Evolutionary conservation across 2,113 vertebrate species (phyloP).

Genomic region (Hydrochoerus hydrochaeris): DNA sequence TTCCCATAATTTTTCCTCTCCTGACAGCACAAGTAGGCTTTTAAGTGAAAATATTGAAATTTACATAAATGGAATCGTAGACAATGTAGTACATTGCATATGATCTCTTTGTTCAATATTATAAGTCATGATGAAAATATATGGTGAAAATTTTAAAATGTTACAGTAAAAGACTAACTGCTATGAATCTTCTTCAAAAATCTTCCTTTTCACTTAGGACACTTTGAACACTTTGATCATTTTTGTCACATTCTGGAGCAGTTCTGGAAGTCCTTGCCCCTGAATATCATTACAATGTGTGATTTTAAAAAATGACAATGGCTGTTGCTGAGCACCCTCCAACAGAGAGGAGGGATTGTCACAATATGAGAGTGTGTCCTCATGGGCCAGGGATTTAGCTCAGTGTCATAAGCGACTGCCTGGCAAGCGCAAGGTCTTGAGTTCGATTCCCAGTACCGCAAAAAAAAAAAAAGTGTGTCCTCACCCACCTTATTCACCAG

Average conservation of each 20-base stretch:
- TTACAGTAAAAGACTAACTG: not conserved
- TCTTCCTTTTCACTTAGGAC: not conserved
- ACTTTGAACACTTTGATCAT: not conserved
- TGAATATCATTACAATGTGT: not conserved
- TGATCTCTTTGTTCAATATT: not conserved
- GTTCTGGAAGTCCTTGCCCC: not conserved
- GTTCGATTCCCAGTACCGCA: too few relatives aligned
- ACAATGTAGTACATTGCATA: not conserved
- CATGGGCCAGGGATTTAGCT: too few relatives aligned
- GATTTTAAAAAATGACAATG: not conserved
- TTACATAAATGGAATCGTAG: not conserved
- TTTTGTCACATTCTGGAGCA: not conserved
- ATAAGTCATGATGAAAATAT: not conserved
- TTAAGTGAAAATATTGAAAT: not conserved
- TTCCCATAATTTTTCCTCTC: not conserved
- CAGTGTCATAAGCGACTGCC: too few relatives aligned
- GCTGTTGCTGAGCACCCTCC: not conserved
- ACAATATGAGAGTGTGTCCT: fast-evolving
- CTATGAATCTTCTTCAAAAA: not conserved
- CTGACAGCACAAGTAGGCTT: not conserved
- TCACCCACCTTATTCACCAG: not conserved
- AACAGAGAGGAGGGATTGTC: not conserved
- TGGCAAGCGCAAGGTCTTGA: too few relatives aligned
- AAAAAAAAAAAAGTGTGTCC: too few relatives aligned
- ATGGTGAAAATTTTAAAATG: not conserved